These are phyloP conservation scores for Coreoperca whiteheadi DNA, from an alignment of 2,113 vertebrate genomes.

Conservation along the genomic window DNA sequence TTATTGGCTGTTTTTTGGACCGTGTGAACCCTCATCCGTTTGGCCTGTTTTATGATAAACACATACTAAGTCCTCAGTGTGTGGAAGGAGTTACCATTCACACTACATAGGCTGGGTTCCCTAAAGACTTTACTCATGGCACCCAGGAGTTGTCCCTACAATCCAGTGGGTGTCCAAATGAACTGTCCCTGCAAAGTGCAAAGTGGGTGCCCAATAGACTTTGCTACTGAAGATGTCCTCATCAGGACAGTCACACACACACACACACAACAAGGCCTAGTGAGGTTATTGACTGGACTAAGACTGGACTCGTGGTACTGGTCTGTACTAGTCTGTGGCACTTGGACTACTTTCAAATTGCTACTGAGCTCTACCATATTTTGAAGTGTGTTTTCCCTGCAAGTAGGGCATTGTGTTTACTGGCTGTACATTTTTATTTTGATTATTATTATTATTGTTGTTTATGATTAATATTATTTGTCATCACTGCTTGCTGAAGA, in stretches of 20 bases:
- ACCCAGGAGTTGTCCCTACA: conserved; percentile 43
- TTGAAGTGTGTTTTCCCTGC: conserved; percentile 85
- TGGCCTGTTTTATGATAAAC: conserved; percentile 65
- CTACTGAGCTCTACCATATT: conserved; percentile 86
- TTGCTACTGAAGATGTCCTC: conserved; percentile 50
- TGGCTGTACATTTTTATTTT: conserved; percentile 84
- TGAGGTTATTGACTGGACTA: conserved; percentile 64
- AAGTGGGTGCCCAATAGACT: conserved; percentile 56
- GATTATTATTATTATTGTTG: conserved; percentile 75
- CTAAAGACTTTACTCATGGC: conserved; percentile 52
- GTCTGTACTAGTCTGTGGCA: conserved; percentile 67
- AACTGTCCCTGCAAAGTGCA: conserved; percentile 42
- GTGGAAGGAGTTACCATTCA: conserved; percentile 52
- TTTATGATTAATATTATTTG: conserved; percentile 78
- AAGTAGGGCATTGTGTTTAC: conserved; percentile 88
- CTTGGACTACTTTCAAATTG: conserved; percentile 82
- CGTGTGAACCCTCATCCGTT: conserved; percentile 68
- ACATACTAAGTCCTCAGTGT: conserved; percentile 61
- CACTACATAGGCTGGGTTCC: conserved; percentile 58
- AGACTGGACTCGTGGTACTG: conserved; percentile 65
- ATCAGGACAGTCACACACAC: conserved; percentile 35
- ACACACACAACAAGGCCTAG: conserved; percentile 53
- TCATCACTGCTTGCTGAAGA: conserved; percentile 86
- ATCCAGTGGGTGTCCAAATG: conserved; percentile 35
- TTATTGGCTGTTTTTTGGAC: conserved; percentile 72